A percentile compares a stretch with the other conserved stretches of the same genome.
Evolutionary conservation across 2,113 vertebrate species (phyloP).

Genomic region (Podarcis cretensis): DNA sequence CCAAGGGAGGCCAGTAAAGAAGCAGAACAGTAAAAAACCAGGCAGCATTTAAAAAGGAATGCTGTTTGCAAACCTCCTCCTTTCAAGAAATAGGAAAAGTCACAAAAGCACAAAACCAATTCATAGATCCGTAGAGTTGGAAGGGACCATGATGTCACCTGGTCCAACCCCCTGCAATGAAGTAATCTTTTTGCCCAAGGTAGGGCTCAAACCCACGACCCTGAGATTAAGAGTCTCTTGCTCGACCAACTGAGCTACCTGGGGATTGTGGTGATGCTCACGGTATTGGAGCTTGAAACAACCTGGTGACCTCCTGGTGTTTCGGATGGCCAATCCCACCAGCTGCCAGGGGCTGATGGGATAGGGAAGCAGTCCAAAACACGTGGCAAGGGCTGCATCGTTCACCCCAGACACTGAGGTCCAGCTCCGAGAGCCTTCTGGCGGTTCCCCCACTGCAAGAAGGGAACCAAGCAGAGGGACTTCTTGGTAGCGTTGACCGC

Average conservation of each 20-base stretch:
- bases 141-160: no score
- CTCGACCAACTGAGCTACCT: no score
- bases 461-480: no score
- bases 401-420: no score
- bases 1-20: not conserved
- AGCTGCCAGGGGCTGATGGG: not conserved
- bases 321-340: not conserved
- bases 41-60: not conserved
- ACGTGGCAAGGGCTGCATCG: not conserved
- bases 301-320: not conserved
- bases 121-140: no score
- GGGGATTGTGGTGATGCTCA: not conserved
- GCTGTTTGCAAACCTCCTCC: not conserved
- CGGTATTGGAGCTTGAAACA: not conserved
- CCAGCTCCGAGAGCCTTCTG: no score
- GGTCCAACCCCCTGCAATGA: no score
- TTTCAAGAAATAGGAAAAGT: not conserved
- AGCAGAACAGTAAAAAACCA: not conserved
- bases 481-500: fast-evolving
- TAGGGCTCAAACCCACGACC: no score
- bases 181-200: no score
- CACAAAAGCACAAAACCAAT: not conserved
- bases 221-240: no score
- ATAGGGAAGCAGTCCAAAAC: not conserved
- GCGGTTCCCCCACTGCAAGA: no score